Percentiles rank a stretch among this genome's conserved stretches.
These are phyloP conservation scores for Leucoma salicis DNA, from an alignment of 2,888 invertebrate species.

Conservation along the genomic window DNA sequence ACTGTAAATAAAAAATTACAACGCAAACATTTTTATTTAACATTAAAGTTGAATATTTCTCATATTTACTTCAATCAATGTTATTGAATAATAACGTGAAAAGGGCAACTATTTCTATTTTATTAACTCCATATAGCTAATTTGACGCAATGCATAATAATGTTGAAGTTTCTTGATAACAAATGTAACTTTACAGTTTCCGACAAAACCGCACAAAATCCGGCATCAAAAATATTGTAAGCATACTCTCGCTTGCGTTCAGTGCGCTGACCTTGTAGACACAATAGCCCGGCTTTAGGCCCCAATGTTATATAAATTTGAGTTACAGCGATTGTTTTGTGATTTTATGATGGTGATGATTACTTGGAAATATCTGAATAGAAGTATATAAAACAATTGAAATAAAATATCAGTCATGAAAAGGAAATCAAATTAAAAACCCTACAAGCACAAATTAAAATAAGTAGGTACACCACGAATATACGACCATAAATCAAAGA, in stretches of 20 bases:
- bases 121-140: constrained; percentile 7
- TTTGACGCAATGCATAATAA: constrained; percentile 14
- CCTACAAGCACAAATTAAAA: background rate
- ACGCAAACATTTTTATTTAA: too few species aligned
- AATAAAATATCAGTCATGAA: background rate
- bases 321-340: constrained; percentile 32
- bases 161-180: constrained; percentile 11
- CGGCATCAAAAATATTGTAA: constrained; percentile 58
- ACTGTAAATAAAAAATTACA: too few species aligned
- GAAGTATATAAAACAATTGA: background rate
- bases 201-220: constrained; percentile 46
- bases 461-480: too few species aligned
- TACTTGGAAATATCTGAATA: constrained; percentile 6
- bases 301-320: constrained; percentile 37
- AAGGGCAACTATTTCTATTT: background rate
- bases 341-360: constrained; percentile 24
- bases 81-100: constrained; percentile 1
- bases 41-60: too few species aligned
- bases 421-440: background rate
- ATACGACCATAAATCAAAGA: too few species aligned
- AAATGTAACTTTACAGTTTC: constrained; percentile 30
- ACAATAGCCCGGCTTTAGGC: constrained; percentile 56
- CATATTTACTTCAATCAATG: too few species aligned
- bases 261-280: constrained; percentile 69
- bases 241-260: constrained; percentile 45